Conservation (phyloP, 2,797 vertebrate genomes). For the Neopelma chrysocephalum region DNA sequence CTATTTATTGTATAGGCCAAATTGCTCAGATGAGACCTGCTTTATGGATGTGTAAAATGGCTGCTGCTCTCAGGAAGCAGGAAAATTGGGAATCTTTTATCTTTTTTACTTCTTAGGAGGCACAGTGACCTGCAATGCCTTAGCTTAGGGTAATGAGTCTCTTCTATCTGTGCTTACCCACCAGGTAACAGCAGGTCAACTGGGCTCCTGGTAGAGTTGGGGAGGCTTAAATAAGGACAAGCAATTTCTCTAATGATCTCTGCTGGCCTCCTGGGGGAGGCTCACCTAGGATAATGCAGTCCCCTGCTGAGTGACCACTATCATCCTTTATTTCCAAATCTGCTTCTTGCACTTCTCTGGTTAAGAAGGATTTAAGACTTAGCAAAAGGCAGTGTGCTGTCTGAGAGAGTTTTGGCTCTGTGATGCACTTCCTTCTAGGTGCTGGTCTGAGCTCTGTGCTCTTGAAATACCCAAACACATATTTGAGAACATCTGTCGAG, state of each 20-base stretch:
- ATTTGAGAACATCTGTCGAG: neutral
- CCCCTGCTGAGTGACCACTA: neutral
- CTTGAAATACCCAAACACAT: neutral
- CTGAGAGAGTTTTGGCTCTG: neutral
- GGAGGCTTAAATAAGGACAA: neutral
- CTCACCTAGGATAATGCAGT: neutral
- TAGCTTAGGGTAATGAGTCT: neutral
- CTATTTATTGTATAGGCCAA: neutral
- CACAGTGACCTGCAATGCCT: neutral
- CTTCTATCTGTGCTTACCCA: neutral
- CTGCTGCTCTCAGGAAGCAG: neutral
- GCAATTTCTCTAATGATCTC: slow-evolving; percentile 3
- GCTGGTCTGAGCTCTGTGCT: neutral
- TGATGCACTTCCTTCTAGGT: neutral
- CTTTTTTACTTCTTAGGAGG: neutral
- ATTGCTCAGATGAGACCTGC: neutral
- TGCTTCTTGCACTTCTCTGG: neutral
- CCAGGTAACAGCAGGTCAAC: slow-evolving; percentile 18
- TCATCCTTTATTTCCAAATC: neutral
- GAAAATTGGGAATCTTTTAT: slow-evolving; percentile 9
- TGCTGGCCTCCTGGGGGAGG: neutral
- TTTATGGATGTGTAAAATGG: neutral
- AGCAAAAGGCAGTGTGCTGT: neutral
- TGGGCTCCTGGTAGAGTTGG: neutral
- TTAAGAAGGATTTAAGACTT: slow-evolving; percentile 9